Conservation (phyloP, 2,797 vertebrate genomes). For the Pipistrellus nathusii region DNA sequence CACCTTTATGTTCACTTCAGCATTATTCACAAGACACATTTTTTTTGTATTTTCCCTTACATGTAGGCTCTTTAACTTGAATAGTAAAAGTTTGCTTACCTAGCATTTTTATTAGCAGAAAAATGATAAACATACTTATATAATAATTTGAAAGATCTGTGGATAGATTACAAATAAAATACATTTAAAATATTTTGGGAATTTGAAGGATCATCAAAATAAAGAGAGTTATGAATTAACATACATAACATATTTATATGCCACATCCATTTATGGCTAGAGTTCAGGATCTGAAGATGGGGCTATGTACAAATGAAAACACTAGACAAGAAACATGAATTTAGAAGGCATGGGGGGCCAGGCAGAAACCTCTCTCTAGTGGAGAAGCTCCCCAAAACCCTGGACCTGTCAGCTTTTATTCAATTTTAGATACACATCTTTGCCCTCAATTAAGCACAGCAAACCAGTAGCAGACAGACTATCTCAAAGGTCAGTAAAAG, state of each 20-base stretch:
- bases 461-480: too few relatives aligned
- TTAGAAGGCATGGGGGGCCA: too few relatives aligned
- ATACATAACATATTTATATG: background rate
- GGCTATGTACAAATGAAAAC: too few relatives aligned
- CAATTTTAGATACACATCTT: too few relatives aligned
- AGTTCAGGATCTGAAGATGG: too few relatives aligned
- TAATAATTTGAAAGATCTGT: background rate
- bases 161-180: background rate
- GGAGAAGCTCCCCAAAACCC: too few relatives aligned
- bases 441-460: too few relatives aligned
- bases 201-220: conserved; percentile 27
- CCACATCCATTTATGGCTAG: too few relatives aligned
- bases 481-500: too few relatives aligned
- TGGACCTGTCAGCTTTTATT: too few relatives aligned
- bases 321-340: too few relatives aligned
- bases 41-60: background rate
- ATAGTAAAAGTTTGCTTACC: background rate
- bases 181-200: conserved; percentile 26
- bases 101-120: background rate
- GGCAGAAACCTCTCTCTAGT: too few relatives aligned
- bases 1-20: background rate
- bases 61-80: background rate
- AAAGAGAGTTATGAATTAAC: background rate
- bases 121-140: background rate
- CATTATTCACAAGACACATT: background rate